A percentile compares a stretch with the other conserved stretches of the same genome.
Conservation (phyloP, 2,888 invertebrate species). For the Bellardia pandia region DNA sequence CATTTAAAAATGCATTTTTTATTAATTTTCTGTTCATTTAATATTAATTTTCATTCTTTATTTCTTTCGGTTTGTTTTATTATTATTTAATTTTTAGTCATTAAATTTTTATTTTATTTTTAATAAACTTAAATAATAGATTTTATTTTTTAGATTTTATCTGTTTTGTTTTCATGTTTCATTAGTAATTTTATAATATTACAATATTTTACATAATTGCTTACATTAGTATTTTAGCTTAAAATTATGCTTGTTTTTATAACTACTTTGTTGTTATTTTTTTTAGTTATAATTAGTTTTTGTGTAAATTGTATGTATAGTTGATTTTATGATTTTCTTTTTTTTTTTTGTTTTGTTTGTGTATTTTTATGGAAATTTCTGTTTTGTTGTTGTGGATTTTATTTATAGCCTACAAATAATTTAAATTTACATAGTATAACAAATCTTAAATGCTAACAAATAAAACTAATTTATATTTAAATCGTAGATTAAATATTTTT, state of each 20-base stretch:
- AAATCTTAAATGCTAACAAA: slow-evolving; percentile 46
- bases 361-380: slow-evolving; percentile 70
- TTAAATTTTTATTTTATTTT: slow-evolving; percentile 61
- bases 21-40: slow-evolving; percentile 56
- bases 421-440: slow-evolving; percentile 52
- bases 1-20: not conserved
- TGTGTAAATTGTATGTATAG: slow-evolving; percentile 35
- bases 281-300: slow-evolving; percentile 23
- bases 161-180: slow-evolving; percentile 31
- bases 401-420: slow-evolving; percentile 24
- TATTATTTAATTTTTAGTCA: slow-evolving; percentile 74
- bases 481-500: slow-evolving; percentile 44
- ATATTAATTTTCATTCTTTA: slow-evolving; percentile 70
- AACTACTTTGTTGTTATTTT: slow-evolving; percentile 28
- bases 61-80: slow-evolving; percentile 70
- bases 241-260: slow-evolving; percentile 50
- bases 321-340: slow-evolving; percentile 66
- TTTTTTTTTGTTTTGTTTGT: slow-evolving; percentile 59
- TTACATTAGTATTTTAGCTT: slow-evolving; percentile 61
- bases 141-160: slow-evolving; percentile 6
- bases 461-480: slow-evolving; percentile 41
- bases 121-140: slow-evolving; percentile 55
- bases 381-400: slow-evolving; percentile 68
- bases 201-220: slow-evolving; percentile 72
- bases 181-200: slow-evolving; percentile 47